Conservation (phyloP, 2,888 invertebrate genomes). For the Nomada fucata region DNA sequence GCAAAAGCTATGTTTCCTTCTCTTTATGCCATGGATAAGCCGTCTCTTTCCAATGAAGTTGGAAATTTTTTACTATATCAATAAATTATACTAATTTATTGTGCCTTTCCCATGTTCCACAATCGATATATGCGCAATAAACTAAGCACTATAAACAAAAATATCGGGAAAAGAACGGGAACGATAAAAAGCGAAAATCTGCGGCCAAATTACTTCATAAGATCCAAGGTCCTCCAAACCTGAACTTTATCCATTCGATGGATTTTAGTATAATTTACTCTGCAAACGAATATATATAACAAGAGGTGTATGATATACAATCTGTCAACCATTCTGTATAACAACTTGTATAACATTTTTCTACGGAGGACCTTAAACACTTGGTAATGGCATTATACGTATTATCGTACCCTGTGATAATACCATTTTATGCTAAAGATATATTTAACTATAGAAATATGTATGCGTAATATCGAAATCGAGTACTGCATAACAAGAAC, state of each 20-base stretch:
- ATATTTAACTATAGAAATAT: slow-evolving; percentile 42
- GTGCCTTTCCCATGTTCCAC: slow-evolving; percentile 8
- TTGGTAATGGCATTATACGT: slow-evolving; percentile 25
- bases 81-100: slow-evolving; percentile 16
- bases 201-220: slow-evolving; percentile 15
- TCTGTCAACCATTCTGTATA: neutral
- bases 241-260: slow-evolving; percentile 39
- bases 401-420: slow-evolving; percentile 20
- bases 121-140: slow-evolving; percentile 36
- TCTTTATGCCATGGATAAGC: slow-evolving; percentile 69
- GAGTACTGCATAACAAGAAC: slow-evolving; percentile 39
- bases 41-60: slow-evolving; percentile 52
- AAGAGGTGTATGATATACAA: neutral
- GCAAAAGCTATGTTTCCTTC: slow-evolving; percentile 32
- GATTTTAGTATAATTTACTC: slow-evolving; percentile 27
- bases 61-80: too few species aligned
- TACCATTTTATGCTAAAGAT: slow-evolving; percentile 42
- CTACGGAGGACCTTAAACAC: slow-evolving; percentile 22
- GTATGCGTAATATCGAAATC: slow-evolving; percentile 34
- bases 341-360: neutral
- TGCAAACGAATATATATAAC: slow-evolving; percentile 14
- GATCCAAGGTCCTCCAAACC: slow-evolving; percentile 19
- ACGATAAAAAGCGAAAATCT: slow-evolving; percentile 8
- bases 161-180: slow-evolving; percentile 7
- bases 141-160: slow-evolving; percentile 29